Conservation (phyloP, 2,797 vertebrate species). For the Manis javanica region DNA sequence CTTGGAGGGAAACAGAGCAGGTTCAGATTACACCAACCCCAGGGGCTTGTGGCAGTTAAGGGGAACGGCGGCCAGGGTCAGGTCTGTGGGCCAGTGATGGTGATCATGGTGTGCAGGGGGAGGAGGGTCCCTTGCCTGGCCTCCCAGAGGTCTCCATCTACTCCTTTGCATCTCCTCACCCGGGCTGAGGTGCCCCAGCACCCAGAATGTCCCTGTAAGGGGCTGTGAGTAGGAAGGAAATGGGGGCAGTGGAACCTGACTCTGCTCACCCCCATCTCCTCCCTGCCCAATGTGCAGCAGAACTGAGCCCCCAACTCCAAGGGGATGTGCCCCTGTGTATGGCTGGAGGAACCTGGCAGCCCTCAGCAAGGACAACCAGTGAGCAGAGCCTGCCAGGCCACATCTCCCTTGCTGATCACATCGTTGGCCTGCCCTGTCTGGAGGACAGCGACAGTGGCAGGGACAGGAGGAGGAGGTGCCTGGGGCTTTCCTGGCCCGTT, state of each 20-base stretch:
- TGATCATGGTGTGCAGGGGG: background rate
- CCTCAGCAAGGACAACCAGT: background rate
- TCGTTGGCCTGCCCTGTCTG: background rate
- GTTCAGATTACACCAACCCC: conserved; percentile 21
- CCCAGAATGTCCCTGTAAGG: conserved; percentile 72
- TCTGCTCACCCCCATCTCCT: background rate
- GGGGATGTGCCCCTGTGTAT: background rate
- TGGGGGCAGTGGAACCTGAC: conserved; percentile 20
- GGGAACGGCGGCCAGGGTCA: background rate
- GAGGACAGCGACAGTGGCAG: background rate
- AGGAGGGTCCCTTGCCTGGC: background rate
- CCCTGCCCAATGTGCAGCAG: background rate
- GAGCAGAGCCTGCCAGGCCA: background rate
- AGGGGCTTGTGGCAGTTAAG: background rate
- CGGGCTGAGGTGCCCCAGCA: conserved; percentile 38
- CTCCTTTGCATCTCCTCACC: conserved; percentile 6
- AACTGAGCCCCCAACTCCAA: background rate
- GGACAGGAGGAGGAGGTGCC: background rate
- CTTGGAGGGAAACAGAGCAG: conserved; percentile 18
- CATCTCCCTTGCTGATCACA: conserved; percentile 39
- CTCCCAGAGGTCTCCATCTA: background rate
- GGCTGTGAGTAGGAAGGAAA: conserved; percentile 52
- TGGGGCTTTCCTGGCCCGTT: conserved; percentile 30
- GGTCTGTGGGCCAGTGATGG: background rate
- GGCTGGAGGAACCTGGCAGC: background rate